Evolutionary conservation across 2,888 invertebrate species (phyloP).

Genomic region (Erebia ligea): DNA sequence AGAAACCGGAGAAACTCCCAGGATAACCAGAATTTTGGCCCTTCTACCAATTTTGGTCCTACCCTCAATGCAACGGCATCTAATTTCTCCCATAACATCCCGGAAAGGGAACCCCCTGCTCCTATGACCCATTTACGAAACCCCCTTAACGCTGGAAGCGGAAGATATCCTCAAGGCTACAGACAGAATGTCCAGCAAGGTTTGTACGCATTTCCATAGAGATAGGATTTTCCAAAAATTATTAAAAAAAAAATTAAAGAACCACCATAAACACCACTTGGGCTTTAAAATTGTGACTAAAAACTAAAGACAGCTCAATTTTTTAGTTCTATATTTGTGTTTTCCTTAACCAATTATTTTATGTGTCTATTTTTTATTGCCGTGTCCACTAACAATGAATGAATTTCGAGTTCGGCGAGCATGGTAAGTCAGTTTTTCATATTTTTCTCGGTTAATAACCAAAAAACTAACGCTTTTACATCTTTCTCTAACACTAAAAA

Average conservation of each 20-base stretch:
- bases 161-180: conserved; percentile 75
- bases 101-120: conserved; percentile 71
- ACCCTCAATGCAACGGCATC: conserved; percentile 73
- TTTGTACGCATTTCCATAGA: conserved; percentile 67
- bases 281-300: conserved; percentile 71
- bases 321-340: conserved; percentile 48
- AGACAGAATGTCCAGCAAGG: conserved; percentile 79
- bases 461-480: conserved; percentile 68
- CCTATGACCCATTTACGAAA: conserved; percentile 78
- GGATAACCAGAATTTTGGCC: conserved; percentile 71
- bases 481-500: conserved; percentile 55
- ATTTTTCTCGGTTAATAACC: conserved; percentile 50
- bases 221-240: conserved; percentile 64
- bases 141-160: conserved; percentile 73
- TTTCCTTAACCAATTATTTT: conserved; percentile 45
- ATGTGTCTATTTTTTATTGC: conserved; percentile 43
- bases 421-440: conserved; percentile 68
- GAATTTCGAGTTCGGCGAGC: conserved; percentile 25
- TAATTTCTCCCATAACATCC: conserved; percentile 69
- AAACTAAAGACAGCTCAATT: conserved; percentile 75
- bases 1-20: conserved; percentile 76
- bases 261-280: conserved; percentile 77
- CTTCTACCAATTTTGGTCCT: conserved; percentile 72
- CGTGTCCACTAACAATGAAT: conserved; percentile 65
- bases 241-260: conserved; percentile 35